Conservation (phyloP, 2,113 vertebrate genomes). For the Chloebia gouldiae region DNA sequence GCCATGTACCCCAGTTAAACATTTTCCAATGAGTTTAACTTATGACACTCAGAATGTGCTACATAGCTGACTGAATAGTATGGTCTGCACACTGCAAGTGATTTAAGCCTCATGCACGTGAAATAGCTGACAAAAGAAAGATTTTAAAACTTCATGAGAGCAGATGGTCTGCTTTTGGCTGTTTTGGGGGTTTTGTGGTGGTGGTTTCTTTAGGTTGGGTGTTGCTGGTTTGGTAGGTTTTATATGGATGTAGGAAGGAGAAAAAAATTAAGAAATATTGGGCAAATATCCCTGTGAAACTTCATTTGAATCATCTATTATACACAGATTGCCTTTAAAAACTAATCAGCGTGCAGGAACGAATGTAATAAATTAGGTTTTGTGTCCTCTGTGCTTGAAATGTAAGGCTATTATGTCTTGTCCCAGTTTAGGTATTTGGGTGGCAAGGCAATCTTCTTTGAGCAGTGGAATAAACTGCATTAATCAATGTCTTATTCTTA, state of each 20-base stretch:
- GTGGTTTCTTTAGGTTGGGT: neutral
- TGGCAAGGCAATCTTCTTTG: neutral
- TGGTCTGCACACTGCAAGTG: neutral
- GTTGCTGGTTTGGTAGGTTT: neutral
- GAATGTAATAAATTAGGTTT: neutral
- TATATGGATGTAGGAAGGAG: neutral
- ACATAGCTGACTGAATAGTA: neutral
- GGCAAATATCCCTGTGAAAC: neutral
- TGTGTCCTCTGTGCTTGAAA: neutral
- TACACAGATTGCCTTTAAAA: neutral
- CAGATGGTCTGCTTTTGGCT: neutral
- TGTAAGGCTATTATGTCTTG: neutral
- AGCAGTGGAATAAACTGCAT: neutral
- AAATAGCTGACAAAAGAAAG: neutral
- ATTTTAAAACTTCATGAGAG: neutral
- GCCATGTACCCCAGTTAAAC: neutral
- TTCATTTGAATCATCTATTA: neutral
- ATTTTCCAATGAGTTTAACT: neutral
- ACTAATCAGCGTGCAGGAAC: neutral
- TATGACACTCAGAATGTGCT: neutral
- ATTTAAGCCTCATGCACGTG: neutral
- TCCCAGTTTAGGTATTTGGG: neutral
- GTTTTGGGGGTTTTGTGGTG: accelerated
- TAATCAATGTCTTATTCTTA: neutral
- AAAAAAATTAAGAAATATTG: neutral